Conservation (phyloP, 2,888 invertebrate genomes). For the Eilema depressum region DNA sequence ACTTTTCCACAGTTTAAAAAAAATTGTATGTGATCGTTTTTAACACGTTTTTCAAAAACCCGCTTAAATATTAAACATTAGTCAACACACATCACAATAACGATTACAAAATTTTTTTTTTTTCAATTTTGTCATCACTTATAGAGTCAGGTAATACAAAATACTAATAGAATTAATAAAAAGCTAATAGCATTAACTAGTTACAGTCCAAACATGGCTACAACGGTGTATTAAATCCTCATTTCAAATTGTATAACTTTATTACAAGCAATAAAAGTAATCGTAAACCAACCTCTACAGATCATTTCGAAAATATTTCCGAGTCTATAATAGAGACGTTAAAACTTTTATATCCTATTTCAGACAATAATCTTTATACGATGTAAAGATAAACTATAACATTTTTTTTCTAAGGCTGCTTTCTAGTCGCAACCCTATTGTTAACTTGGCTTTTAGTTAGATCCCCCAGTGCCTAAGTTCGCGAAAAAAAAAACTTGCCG, state of each 20-base stretch:
- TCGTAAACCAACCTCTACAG: slow-evolving; percentile 45
- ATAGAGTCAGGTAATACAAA: background rate
- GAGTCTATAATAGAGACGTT: slow-evolving; percentile 57
- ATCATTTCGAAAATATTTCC: slow-evolving; percentile 47
- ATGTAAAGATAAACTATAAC: slow-evolving; percentile 28
- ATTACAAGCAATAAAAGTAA: slow-evolving; percentile 41
- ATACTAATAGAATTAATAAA: background rate
- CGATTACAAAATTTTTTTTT: background rate
- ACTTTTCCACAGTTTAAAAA: background rate
- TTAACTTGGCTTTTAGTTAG: slow-evolving; percentile 62
- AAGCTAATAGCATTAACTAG: background rate
- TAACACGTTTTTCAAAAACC: background rate
- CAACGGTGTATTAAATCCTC: slow-evolving; percentile 30
- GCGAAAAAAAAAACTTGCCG: slow-evolving; percentile 70
- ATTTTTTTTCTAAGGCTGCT: slow-evolving; percentile 26
- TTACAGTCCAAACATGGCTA: background rate
- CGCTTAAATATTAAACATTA: no score
- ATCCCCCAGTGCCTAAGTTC: slow-evolving; percentile 67
- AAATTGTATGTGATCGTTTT: background rate
- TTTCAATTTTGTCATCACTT: no score
- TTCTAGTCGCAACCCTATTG: slow-evolving; percentile 60
- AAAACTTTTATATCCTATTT: slow-evolving; percentile 53
- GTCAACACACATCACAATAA: background rate
- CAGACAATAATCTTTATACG: slow-evolving; percentile 37
- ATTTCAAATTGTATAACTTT: slow-evolving; percentile 34